Base-by-base conservation (phyloP, 2,113 vertebrate species). In the Triplophysa tibetana region DNA sequence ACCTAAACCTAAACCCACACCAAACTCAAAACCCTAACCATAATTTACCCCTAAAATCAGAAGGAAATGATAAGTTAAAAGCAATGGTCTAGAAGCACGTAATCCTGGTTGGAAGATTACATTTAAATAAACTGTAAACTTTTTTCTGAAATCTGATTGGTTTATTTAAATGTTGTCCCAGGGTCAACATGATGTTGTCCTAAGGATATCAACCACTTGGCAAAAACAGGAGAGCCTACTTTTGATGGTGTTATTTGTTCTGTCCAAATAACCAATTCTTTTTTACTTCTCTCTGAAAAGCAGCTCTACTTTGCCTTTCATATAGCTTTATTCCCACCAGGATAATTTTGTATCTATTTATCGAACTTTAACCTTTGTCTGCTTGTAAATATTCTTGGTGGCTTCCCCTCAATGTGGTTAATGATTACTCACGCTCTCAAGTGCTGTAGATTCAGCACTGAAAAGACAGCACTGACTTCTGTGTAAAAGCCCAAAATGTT, bases 401-500 rank as follows among this genome's bases (percentile, higher is more conserved):
- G 26, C 33, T 56, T 72, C 52, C 33, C 16, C 11, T 29, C 19
- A 58, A 19, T 2, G 21, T 21, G 14, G 54, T 73, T 60, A 73
- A 60, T 60, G 3, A 60, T 73, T 73, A 73, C 21, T 29, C 70
- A 43, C 60, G 29, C 33, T 23, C 33, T 73, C 54, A 23, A 13
- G 23, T 60, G 54, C 19, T 58, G 8, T 19, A 58, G 19, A 33
- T 58, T 58, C 8, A 21, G 5, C 3, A 21, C 19, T 21, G 9
- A 19, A 54, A 58, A 41, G 2, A 17, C 45, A 10, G 13, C n/a
- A 73, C 52, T 21, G 3, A 26, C 26, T 5, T 58, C 54, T 21
- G n/a, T 7, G n/a, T 16, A 21, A 58, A 8, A 58, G 54, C 14
- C 14, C 5, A 38, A 38, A 38, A 17, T 6, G 4, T 21, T 58